These are phyloP conservation scores for Oppia nitens DNA, from an alignment of 1,140 invertebrate species.

Conservation along the genomic window DNA sequence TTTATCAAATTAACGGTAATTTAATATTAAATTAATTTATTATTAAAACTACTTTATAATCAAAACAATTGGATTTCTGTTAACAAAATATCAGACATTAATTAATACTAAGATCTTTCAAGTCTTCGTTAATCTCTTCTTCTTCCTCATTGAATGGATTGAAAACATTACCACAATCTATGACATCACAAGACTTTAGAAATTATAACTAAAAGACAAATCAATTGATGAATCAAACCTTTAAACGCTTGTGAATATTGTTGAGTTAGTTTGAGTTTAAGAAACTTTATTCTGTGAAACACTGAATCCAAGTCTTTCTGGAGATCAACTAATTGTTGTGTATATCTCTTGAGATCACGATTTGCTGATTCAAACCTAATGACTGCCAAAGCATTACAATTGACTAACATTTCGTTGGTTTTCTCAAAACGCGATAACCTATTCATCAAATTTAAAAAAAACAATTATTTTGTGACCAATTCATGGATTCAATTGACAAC, in stretches of 20 bases:
- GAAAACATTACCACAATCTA: background rate
- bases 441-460: conserved; percentile 24
- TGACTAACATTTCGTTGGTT: conserved; percentile 90
- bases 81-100: too few relatives aligned
- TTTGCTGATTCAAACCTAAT: conserved; percentile 57
- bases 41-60: too few relatives aligned
- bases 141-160: background rate
- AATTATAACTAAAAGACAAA: background rate
- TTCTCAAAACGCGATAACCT: conserved; percentile 91
- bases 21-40: too few relatives aligned
- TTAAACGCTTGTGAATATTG: conserved; percentile 73
- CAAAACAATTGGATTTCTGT: too few relatives aligned
- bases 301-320: conserved; percentile 43
- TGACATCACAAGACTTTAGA: background rate
- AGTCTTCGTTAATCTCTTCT: background rate
- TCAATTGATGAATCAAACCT: conserved; percentile 27
- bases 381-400: conserved; percentile 73
- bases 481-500: conserved; percentile 30
- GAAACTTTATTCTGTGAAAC: conserved; percentile 40
- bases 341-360: conserved; percentile 75
- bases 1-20: too few relatives aligned
- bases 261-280: conserved; percentile 60
- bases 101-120: background rate
- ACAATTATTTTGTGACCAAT: background rate
- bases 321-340: conserved; percentile 48